These are phyloP conservation scores for Tympanuchus pallidicinctus DNA, from an alignment of 2,113 vertebrate genomes.

Conservation along the genomic window DNA sequence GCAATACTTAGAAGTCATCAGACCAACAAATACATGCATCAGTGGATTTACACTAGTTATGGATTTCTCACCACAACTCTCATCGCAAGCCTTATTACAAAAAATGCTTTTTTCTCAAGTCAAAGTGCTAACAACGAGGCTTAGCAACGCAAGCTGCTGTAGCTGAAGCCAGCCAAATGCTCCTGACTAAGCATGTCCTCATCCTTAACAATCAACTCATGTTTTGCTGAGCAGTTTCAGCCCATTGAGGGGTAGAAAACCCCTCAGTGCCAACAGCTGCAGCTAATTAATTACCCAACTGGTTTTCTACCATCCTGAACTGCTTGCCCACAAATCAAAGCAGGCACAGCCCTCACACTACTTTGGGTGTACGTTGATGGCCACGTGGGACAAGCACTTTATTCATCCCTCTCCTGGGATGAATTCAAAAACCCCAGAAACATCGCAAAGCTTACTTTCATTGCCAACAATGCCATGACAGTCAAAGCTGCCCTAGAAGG, in stretches of 20 bases:
- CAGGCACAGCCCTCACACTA: neutral
- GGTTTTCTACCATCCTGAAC: neutral
- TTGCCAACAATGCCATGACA: neutral
- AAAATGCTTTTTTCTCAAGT: neutral
- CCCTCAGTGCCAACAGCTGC: too few relatives aligned
- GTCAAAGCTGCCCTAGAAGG: neutral
- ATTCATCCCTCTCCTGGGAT: neutral
- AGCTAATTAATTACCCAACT: too few relatives aligned
- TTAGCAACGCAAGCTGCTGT: fast-evolving
- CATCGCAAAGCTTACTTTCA: neutral
- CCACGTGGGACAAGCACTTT: neutral
- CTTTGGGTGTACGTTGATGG: neutral
- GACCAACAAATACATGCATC: neutral
- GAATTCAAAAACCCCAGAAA: neutral
- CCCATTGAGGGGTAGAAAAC: neutral
- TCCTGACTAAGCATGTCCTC: fast-evolving
- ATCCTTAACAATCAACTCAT: neutral
- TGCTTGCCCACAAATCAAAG: neutral
- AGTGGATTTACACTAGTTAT: neutral
- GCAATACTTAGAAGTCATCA: neutral
- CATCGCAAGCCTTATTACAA: neutral
- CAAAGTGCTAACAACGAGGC: neutral
- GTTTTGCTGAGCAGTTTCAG: neutral
- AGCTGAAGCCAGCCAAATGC: neutral
- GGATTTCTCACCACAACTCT: neutral